phyloP scores from a whole-genome alignment of 2,113 vertebrate genomes.

The Mixornis gularis region DNA sequence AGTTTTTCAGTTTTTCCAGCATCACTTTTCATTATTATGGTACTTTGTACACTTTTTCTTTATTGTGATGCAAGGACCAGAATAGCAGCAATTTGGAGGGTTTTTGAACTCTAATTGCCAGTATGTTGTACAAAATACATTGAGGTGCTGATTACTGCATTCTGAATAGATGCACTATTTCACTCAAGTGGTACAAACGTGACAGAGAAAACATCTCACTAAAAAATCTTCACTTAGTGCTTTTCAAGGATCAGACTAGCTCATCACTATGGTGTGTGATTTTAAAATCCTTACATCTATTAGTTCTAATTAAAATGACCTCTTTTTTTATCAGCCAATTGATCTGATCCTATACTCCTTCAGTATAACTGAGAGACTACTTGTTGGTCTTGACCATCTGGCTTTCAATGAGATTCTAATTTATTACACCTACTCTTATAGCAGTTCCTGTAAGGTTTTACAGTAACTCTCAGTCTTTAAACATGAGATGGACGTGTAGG shows the following conservation, averaged over 20 bases:
- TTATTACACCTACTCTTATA: not conserved
- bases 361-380: not conserved
- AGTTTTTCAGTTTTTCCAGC: not conserved
- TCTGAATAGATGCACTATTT: not conserved
- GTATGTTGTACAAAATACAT: not conserved
- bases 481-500: not conserved
- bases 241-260: not conserved
- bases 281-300: not conserved
- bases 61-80: not conserved
- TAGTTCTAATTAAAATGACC: not conserved
- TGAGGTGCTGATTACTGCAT: not conserved
- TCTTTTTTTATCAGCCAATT: not conserved
- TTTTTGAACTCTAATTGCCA: not conserved
- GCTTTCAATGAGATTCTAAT: not conserved
- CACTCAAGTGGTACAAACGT: accelerated
- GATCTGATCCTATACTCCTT: not conserved
- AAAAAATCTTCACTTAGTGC: not conserved
- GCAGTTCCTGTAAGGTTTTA: not conserved
- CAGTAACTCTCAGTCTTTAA: not conserved
- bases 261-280: not conserved
- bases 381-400: not conserved
- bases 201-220: not conserved
- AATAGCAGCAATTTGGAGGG: not conserved
- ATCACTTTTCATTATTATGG: not conserved
- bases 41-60: not conserved